phyloP scores from a whole-genome alignment of 2,797 vertebrate genomes.

The Coluber constrictor region DNA sequence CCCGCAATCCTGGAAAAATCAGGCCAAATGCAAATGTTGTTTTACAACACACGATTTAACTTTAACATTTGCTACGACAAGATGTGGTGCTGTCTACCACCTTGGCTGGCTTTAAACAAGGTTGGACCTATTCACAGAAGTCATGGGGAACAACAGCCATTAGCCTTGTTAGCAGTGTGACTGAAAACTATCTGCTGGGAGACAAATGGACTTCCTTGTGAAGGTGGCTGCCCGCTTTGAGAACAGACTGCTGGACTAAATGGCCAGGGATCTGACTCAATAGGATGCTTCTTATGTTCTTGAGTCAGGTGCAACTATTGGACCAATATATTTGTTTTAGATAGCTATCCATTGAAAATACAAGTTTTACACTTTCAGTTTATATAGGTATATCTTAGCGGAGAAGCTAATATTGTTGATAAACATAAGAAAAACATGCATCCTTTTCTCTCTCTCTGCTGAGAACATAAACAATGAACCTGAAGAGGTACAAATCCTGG shows the following conservation, averaged over 20 bases:
- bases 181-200: neutral
- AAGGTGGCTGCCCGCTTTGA: neutral
- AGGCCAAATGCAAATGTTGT: neutral
- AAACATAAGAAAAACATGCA: neutral
- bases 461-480: neutral
- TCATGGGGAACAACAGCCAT: neutral
- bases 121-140: neutral
- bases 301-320: neutral
- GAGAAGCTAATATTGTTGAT: neutral
- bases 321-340: neutral
- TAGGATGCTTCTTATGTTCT: neutral
- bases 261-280: neutral
- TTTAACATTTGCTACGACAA: neutral
- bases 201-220: neutral
- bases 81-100: neutral
- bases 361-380: neutral
- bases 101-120: neutral
- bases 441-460: neutral
- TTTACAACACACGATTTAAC: neutral
- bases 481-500: neutral
- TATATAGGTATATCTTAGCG: neutral
- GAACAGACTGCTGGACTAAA: neutral
- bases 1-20: neutral
- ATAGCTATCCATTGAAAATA: neutral
- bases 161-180: neutral